phyloP scores from a whole-genome alignment of 1,140 invertebrate genomes.

The Grapholita molesta region DNA sequence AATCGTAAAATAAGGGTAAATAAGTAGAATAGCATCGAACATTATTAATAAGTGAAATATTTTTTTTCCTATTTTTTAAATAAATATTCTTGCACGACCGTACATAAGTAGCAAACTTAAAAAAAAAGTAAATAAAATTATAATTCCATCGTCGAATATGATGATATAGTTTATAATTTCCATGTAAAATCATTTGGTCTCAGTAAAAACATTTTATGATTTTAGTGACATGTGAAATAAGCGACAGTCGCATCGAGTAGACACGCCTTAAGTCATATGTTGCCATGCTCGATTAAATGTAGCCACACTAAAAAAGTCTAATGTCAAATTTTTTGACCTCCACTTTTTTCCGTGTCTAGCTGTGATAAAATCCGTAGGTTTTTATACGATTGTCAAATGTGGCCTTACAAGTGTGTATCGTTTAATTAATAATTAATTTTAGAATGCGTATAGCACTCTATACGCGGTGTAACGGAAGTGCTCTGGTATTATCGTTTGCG shows the following conservation, averaged over 20 bases:
- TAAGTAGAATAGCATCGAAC: too few species aligned
- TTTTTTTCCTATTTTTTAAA: too few species aligned
- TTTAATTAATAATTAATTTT: slow-evolving; percentile 42
- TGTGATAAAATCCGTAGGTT: slow-evolving; percentile 64
- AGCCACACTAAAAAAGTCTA: slow-evolving; percentile 33
- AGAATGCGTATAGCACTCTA: slow-evolving; percentile 69
- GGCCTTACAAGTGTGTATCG: slow-evolving; percentile 46
- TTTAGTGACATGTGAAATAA: too few species aligned
- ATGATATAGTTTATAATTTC: too few species aligned
- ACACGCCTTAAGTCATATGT: not conserved
- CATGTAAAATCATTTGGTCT: too few species aligned
- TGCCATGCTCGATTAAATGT: slow-evolving; percentile 17
- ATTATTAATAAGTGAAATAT: too few species aligned
- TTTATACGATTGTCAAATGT: slow-evolving; percentile 55
- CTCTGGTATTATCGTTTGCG: slow-evolving; percentile 49
- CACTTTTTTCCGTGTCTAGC: slow-evolving; percentile 44
- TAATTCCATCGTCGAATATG: too few species aligned
- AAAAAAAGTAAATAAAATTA: too few species aligned
- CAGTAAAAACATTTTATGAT: too few species aligned
- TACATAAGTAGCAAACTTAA: too few species aligned
- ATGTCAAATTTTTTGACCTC: slow-evolving; percentile 60
- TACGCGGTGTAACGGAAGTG: slow-evolving; percentile 47
- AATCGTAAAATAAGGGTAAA: too few species aligned
- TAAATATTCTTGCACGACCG: too few species aligned
- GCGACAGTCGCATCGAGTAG: not conserved